Evolutionary conservation across 2,113 vertebrate genomes (phyloP).

Genomic region (Zosterops lateralis): DNA sequence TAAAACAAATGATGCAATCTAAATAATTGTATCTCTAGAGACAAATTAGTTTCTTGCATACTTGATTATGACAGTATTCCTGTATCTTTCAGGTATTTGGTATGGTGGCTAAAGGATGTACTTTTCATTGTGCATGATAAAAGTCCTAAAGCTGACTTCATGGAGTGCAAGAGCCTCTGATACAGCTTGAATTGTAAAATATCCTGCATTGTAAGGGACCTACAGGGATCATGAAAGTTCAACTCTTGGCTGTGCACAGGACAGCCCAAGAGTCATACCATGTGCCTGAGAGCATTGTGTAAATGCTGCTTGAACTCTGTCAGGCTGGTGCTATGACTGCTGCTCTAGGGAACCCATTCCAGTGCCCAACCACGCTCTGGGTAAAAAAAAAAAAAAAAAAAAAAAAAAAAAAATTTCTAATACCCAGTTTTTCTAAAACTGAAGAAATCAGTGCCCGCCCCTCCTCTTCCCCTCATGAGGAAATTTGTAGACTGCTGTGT

Average conservation of each 20-base stretch:
- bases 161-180: background rate
- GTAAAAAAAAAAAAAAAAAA: too few relatives aligned
- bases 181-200: background rate
- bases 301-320: background rate
- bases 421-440: background rate
- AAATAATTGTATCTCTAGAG: background rate
- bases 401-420: background rate
- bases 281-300: background rate
- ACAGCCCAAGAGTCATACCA: too few relatives aligned
- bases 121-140: background rate
- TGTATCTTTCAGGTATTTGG: background rate
- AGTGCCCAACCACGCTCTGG: background rate
- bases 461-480: background rate
- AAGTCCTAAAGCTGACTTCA: background rate
- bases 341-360: background rate
- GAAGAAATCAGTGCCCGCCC: background rate
- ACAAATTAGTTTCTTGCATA: background rate
- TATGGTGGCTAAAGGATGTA: background rate
- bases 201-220: background rate
- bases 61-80: background rate
- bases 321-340: background rate
- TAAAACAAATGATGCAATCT: background rate
- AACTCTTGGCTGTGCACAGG: background rate
- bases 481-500: background rate
- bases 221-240: background rate